Conservation (phyloP, 2,888 invertebrate genomes). For the Coenonympha glycerion region DNA sequence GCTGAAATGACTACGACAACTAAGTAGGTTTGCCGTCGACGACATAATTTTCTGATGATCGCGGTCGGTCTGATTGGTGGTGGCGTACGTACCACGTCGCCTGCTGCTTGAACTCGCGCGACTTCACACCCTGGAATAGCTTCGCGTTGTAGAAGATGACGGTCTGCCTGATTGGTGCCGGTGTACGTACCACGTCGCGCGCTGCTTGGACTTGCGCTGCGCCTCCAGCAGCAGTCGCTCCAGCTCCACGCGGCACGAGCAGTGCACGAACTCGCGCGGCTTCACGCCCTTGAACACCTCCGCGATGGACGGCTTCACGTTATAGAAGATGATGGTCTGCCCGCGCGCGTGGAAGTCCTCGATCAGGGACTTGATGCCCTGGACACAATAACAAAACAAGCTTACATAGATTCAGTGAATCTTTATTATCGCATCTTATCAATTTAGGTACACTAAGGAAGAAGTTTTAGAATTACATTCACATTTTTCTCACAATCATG, state of each 20-base stretch:
- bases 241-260: conserved; percentile 51
- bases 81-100: background rate
- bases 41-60: too few species aligned
- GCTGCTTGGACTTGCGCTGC: conserved; percentile 14
- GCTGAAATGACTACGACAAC: too few species aligned
- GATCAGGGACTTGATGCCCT: conserved; percentile 82
- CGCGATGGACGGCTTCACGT: conserved; percentile 83
- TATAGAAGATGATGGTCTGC: conserved; percentile 83
- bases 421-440: background rate
- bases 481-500: too few species aligned
- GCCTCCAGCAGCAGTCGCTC: conserved; percentile 49
- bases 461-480: background rate
- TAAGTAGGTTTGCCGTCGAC: too few species aligned
- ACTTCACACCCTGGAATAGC: conserved; percentile 82
- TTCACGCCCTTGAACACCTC: conserved; percentile 82
- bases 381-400: conserved; percentile 24
- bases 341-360: conserved; percentile 81
- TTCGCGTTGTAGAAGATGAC: too few species aligned
- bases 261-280: conserved; percentile 80
- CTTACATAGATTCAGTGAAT: background rate
- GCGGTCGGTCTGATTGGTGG: conserved; percentile 78
- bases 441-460: background rate
- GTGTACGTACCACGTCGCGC: background rate
- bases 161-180: conserved; percentile 46
- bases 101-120: conserved; percentile 69